Evolutionary conservation across 1,140 invertebrate genomes (phyloP).

Genomic region (Cherax quadricarinatus): DNA sequence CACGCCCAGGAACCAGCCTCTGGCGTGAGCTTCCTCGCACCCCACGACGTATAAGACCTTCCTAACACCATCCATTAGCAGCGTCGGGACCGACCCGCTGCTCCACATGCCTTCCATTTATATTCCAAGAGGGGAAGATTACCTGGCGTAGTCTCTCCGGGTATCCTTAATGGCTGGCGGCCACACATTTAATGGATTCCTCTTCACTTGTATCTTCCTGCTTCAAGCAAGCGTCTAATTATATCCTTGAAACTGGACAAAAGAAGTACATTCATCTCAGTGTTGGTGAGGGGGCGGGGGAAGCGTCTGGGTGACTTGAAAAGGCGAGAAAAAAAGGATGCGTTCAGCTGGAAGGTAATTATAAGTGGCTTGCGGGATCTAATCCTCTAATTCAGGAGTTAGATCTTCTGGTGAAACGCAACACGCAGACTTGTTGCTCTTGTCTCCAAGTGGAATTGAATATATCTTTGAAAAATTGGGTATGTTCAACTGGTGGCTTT

Average conservation of each 20-base stretch:
- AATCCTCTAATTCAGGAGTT: background rate
- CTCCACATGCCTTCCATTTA: background rate
- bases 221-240: constrained; percentile 17
- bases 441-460: background rate
- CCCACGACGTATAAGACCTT: background rate
- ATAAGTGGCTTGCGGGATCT: background rate
- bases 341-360: constrained; percentile 28
- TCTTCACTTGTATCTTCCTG: background rate
- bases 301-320: background rate
- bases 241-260: constrained; percentile 1
- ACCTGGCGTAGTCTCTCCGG: no score
- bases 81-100: background rate
- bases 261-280: constrained; percentile 5
- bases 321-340: background rate
- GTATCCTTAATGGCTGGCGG: no score
- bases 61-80: background rate
- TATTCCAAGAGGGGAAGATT: background rate
- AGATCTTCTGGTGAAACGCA: background rate
- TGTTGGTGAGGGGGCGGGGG: background rate
- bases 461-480: background rate
- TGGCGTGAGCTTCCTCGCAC: background rate
- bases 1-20: background rate
- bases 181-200: no score
- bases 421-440: background rate
- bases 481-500: background rate